phyloP scores from a whole-genome alignment of 1,140 invertebrate species.

The Euura lappo region DNA sequence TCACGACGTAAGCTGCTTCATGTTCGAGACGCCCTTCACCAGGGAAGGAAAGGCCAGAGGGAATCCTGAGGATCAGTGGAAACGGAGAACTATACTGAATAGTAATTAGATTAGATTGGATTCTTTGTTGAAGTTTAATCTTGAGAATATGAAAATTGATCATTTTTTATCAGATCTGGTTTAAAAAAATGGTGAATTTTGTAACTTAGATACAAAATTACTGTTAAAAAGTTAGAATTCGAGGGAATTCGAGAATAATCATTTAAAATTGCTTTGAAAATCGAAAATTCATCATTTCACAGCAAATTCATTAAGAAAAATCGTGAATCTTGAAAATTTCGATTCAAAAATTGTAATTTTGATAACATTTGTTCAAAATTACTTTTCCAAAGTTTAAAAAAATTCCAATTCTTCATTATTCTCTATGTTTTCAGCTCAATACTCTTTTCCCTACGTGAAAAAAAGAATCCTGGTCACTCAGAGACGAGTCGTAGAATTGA shows the following conservation, averaged over 20 bases:
- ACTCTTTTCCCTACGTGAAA: conserved; percentile 90
- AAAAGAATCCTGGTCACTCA: conserved; percentile 81
- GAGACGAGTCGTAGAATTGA: conserved; percentile 78
- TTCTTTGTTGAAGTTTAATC: conserved; percentile 16
- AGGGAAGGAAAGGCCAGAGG: conserved; percentile 80
- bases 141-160: conserved; percentile 11
- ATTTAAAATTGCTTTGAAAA: too few species aligned
- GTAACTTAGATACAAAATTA: too few species aligned
- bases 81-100: conserved; percentile 83
- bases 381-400: background rate
- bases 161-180: too few species aligned
- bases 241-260: too few species aligned
- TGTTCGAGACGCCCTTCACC: conserved; percentile 94
- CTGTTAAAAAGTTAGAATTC: too few species aligned
- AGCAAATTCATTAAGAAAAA: too few species aligned
- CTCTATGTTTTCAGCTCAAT: conserved; percentile 68
- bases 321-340: too few species aligned
- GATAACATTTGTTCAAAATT: background rate
- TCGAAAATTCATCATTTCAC: too few species aligned
- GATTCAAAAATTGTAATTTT: too few species aligned
- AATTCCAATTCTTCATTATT: conserved; percentile 8
- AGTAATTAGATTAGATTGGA: conserved; percentile 59
- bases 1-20: conserved; percentile 86
- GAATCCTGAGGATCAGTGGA: conserved; percentile 86
- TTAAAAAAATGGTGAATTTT: too few species aligned